Percentiles rank a stretch among this genome's conserved stretches.
phyloP scores from a whole-genome alignment of 2,888 invertebrate genomes.

The Agriopis marginaria region DNA sequence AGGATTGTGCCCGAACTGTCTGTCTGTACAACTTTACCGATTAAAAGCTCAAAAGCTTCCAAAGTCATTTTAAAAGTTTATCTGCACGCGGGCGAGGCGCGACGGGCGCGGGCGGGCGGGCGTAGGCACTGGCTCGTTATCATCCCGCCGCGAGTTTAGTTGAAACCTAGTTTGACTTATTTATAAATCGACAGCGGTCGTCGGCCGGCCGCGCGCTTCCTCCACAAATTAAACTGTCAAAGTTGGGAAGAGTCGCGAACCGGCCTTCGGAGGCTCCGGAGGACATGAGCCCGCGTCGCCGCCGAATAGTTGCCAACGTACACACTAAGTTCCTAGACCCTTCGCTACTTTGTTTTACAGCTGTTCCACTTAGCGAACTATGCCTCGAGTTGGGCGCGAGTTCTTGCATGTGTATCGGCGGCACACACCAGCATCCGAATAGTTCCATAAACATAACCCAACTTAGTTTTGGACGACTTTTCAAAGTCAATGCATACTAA shows the following conservation, averaged over 20 bases:
- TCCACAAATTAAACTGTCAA: conserved; percentile 77
- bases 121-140: conserved; percentile 79
- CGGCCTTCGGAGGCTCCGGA: conserved; percentile 49
- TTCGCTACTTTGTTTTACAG: conserved; percentile 86
- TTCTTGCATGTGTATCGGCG: conserved; percentile 85
- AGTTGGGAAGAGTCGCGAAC: conserved; percentile 60
- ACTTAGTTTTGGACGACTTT: conserved; percentile 86
- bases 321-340: conserved; percentile 86
- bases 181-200: conserved; percentile 80
- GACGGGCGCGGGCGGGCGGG: conserved; percentile 50
- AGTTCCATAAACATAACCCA: conserved; percentile 87
- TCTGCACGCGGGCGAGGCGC: conserved; percentile 78
- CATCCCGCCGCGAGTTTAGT: conserved; percentile 79
- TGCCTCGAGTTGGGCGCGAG: conserved; percentile 85
- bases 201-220: conserved; percentile 62
- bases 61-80: conserved; percentile 88
- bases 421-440: conserved; percentile 84
- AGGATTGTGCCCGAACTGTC: conserved; percentile 87
- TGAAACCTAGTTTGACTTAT: conserved; percentile 84
- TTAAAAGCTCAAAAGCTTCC: conserved; percentile 88
- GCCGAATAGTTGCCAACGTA: conserved; percentile 77
- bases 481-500: conserved; percentile 87
- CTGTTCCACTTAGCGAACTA: conserved; percentile 86
- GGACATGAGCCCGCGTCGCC: conserved; percentile 67
- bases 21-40: conserved; percentile 87